A percentile compares a stretch with the other conserved stretches of the same genome.
Conservation (phyloP, 2,888 invertebrate genomes). For the Zele albiditarsus region DNA sequence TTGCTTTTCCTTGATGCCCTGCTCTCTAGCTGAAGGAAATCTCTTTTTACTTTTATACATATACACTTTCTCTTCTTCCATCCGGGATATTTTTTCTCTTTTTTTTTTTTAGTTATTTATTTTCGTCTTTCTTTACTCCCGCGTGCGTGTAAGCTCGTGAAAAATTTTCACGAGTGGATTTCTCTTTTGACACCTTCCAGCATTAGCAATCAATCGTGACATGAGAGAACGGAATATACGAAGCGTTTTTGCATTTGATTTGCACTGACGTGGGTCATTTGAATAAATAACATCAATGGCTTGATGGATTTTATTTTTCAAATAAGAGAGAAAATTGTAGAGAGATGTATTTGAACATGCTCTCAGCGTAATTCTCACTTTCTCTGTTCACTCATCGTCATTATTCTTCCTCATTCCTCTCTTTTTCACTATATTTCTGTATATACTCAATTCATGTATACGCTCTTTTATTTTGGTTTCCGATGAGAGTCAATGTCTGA, state of each 20-base stretch:
- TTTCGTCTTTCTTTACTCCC: background rate
- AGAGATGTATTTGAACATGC: slow-evolving; percentile 24
- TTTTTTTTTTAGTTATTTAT: background rate
- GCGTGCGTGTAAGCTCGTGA: slow-evolving; percentile 10
- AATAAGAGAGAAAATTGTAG: slow-evolving; percentile 7
- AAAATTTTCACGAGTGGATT: slow-evolving; percentile 30
- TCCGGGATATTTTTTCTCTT: background rate
- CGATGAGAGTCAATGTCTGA: slow-evolving; percentile 8
- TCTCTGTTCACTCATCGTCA: background rate
- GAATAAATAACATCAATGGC: slow-evolving; percentile 6
- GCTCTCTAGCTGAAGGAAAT: slow-evolving; percentile 7
- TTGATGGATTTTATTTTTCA: background rate
- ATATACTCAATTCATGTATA: too few species aligned
- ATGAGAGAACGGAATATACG: background rate
- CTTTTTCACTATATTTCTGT: background rate
- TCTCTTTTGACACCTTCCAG: slow-evolving; percentile 32
- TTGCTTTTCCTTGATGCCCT: slow-evolving; percentile 11
- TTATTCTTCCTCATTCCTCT: background rate
- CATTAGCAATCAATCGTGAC: background rate
- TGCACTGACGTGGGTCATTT: background rate
- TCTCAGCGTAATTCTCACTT: slow-evolving; percentile 23
- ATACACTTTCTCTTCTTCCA: background rate
- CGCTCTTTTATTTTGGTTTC: background rate
- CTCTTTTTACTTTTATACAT: slow-evolving; percentile 22
- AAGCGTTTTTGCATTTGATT: slow-evolving; percentile 6